These are phyloP conservation scores for Bembecia ichneumoniformis DNA, from an alignment of 2,888 invertebrate genomes.

Conservation along the genomic window DNA sequence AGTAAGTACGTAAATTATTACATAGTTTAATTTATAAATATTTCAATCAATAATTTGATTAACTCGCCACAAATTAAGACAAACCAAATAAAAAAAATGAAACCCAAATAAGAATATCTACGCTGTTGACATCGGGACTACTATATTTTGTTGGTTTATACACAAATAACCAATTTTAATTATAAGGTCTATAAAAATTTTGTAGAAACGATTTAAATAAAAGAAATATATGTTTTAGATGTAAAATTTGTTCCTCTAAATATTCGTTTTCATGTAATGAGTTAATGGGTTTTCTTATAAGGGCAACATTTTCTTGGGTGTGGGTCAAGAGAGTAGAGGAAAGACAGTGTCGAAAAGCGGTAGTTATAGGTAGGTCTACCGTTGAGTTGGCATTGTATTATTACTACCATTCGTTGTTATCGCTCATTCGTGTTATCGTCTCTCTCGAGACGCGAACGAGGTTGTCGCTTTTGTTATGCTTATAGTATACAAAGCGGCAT, in stretches of 20 bases:
- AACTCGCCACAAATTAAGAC: too few relatives aligned
- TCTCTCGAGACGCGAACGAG: constrained; percentile 29
- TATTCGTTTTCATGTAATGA: constrained; percentile 6
- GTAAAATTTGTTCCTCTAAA: constrained; percentile 4
- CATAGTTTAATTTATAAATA: too few relatives aligned
- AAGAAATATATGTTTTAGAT: constrained; percentile 2
- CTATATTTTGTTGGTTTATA: too few relatives aligned
- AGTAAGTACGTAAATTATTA: too few relatives aligned
- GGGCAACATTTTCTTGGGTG: constrained; percentile 60
- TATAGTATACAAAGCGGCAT: background rate
- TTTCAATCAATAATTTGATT: too few relatives aligned
- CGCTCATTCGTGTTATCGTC: constrained; percentile 49
- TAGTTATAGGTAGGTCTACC: constrained; percentile 67
- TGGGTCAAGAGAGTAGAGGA: constrained; percentile 41
- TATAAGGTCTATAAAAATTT: background rate
- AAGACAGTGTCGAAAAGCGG: constrained; percentile 55
- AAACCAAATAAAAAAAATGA: too few relatives aligned
- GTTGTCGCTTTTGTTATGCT: background rate
- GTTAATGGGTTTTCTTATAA: constrained; percentile 5
- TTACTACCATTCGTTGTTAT: constrained; percentile 52
- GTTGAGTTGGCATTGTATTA: constrained; percentile 67
- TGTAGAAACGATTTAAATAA: background rate
- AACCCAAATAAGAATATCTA: too few relatives aligned
- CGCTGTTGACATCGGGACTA: too few relatives aligned
- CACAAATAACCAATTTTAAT: background rate